Percentiles rank a stretch among this genome's conserved stretches.
These are phyloP conservation scores for Cataglyphis cursor DNA, from an alignment of 2,888 invertebrate species.

Conservation along the genomic window DNA sequence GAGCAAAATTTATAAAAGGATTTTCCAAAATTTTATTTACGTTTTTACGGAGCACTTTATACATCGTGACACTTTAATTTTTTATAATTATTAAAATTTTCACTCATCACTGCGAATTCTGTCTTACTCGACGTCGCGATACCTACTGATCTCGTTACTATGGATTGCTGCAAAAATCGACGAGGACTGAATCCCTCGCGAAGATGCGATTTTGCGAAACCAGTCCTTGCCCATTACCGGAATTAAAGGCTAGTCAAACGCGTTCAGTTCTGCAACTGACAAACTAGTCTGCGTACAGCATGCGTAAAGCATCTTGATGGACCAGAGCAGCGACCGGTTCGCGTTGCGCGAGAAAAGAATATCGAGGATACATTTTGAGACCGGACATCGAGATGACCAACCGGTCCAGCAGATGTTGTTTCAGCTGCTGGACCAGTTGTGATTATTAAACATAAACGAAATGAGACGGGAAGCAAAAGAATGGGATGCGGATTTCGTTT, in stretches of 20 bases:
- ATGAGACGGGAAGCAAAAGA: constrained; percentile 21
- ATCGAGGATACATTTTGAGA: constrained; percentile 65
- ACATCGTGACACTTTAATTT: neutral
- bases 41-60: constrained; percentile 12
- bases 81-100: constrained; percentile 10
- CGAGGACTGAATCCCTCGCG: constrained; percentile 24
- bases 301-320: constrained; percentile 84
- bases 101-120: constrained; percentile 27
- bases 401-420: constrained; percentile 86
- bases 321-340: constrained; percentile 82
- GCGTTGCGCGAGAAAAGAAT: constrained; percentile 71
- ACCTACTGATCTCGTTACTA: constrained; percentile 71
- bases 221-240: constrained; percentile 77
- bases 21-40: neutral
- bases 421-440: constrained; percentile 80
- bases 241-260: constrained; percentile 65
- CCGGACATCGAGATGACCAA: constrained; percentile 84
- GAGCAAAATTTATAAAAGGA: neutral
- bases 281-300: constrained; percentile 79
- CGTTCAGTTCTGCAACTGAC: constrained; percentile 70
- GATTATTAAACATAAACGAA: constrained; percentile 52
- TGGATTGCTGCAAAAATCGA: constrained; percentile 56
- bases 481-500: constrained; percentile 13
- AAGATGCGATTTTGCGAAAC: constrained; percentile 75
- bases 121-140: constrained; percentile 63